Evolutionary conservation across 1,140 invertebrate species (phyloP).

Genomic region (Drosophila orena): DNA sequence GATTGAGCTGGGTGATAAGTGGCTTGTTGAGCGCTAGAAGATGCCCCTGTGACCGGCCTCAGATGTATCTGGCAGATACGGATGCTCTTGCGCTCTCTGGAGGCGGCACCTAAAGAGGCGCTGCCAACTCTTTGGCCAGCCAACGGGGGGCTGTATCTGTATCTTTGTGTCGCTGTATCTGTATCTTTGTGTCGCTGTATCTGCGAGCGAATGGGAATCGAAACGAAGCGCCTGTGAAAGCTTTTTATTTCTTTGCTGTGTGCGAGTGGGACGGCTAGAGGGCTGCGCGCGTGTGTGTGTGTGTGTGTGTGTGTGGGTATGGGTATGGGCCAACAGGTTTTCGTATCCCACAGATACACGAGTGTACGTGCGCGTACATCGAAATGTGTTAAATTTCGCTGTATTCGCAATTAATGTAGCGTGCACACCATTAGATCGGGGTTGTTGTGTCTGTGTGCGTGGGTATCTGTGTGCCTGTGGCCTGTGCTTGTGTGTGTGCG

Average conservation of each 20-base stretch:
- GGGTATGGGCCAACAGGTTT: constrained; percentile 66
- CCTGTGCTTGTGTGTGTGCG: constrained; percentile 44
- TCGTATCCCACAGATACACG: constrained; percentile 62
- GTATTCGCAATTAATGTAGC: constrained; percentile 71
- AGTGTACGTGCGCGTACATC: constrained; percentile 1
- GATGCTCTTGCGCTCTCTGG: constrained; percentile 37
- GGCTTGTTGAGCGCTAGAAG: constrained; percentile 35
- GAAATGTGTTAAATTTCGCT: constrained; percentile 73
- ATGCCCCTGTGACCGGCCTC: constrained; percentile 10
- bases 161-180: constrained; percentile 69
- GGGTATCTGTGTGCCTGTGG: constrained; percentile 21
- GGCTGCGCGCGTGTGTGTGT: constrained; percentile 29
- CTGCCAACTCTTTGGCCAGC: constrained; percentile 67
- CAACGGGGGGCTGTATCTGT: constrained; percentile 57
- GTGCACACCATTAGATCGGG: constrained; percentile 49
- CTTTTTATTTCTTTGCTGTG: constrained; percentile 41
- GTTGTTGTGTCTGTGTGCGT: constrained; percentile 8
- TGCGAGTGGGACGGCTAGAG: constrained; percentile 37
- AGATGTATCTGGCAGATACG: constrained; percentile 25
- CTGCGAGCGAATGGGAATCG: constrained; percentile 67
- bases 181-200: constrained; percentile 72
- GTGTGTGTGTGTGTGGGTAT: constrained; percentile 9
- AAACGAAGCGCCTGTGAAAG: constrained; percentile 42
- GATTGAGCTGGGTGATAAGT: constrained; percentile 59
- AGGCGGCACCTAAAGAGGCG: constrained; percentile 60